These are phyloP conservation scores for Lottia gigantea DNA, from an alignment of 2,888 invertebrate species.

Conservation along the genomic window DNA sequence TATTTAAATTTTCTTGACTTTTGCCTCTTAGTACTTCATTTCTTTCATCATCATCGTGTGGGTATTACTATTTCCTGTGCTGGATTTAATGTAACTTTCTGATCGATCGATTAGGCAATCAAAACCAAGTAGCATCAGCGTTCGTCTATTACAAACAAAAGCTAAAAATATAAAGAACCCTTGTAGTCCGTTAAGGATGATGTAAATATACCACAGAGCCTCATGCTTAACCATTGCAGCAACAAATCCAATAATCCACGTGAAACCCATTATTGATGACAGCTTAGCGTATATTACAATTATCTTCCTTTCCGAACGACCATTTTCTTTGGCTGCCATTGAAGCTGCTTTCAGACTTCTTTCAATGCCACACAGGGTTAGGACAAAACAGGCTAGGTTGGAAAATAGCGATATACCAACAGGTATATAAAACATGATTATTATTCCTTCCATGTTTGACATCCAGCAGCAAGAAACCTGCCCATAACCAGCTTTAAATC, in stretches of 20 bases:
- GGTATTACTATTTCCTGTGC: too few species aligned
- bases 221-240: constrained; percentile 17
- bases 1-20: too few species aligned
- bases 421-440: constrained; percentile 24
- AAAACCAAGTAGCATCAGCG: too few species aligned
- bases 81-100: too few species aligned
- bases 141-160: neutral
- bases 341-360: too few species aligned
- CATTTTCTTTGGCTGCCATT: too few species aligned
- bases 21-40: too few species aligned
- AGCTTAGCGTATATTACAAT: constrained; percentile 25
- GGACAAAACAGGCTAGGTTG: constrained; percentile 26
- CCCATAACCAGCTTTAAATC: too few species aligned
- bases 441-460: constrained; percentile 10
- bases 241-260: constrained; percentile 26
- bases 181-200: constrained; percentile 26
- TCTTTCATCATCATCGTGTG: too few species aligned
- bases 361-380: constrained; percentile 18
- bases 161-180: constrained; percentile 25
- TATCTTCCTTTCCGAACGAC: neutral
- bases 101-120: too few species aligned
- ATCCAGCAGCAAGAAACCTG: too few species aligned
- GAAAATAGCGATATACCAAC: constrained; percentile 24
- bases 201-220: constrained; percentile 25
- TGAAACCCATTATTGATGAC: constrained; percentile 23